These are phyloP conservation scores for Gobio gobio DNA, from an alignment of 2,113 vertebrate genomes.

Conservation along the genomic window DNA sequence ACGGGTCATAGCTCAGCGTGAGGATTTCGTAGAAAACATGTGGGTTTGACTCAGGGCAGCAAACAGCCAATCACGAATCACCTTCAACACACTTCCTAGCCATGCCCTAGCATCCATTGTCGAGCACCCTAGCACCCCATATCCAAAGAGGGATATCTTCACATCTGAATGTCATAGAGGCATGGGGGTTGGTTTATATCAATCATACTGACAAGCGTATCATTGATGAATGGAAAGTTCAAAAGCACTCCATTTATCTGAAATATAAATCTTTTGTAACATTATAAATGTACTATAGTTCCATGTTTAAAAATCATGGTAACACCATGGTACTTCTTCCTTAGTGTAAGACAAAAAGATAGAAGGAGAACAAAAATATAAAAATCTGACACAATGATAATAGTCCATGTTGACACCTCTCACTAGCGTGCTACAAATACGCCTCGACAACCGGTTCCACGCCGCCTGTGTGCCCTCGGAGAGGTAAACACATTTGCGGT, in stretches of 20 bases:
- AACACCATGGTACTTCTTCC: not conserved
- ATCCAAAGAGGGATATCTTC: too few relatives aligned
- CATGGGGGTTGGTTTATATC: too few relatives aligned
- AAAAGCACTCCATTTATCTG: not conserved
- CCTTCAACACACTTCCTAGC: too few relatives aligned
- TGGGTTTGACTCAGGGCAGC: too few relatives aligned
- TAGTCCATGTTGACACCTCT: slow-evolving; percentile 31
- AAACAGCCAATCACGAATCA: too few relatives aligned
- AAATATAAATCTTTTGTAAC: not conserved
- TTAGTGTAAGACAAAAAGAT: not conserved
- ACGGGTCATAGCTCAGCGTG: too few relatives aligned
- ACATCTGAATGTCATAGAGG: too few relatives aligned
- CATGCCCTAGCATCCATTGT: too few relatives aligned
- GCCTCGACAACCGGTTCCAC: slow-evolving; percentile 9
- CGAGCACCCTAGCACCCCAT: too few relatives aligned
- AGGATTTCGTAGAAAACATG: too few relatives aligned
- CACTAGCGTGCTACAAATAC: slow-evolving; percentile 18
- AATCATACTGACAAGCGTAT: too few relatives aligned
- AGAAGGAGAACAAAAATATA: not conserved
- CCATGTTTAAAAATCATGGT: not conserved
- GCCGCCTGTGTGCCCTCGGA: slow-evolving; percentile 24
- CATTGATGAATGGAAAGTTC: slow-evolving; percentile 1
- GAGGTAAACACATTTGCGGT: slow-evolving; percentile 43
- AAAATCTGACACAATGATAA: slow-evolving; percentile 16
- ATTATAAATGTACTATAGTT: not conserved